Conservation (phyloP, 2,888 invertebrate genomes). For the Drosophila longiperda region DNA sequence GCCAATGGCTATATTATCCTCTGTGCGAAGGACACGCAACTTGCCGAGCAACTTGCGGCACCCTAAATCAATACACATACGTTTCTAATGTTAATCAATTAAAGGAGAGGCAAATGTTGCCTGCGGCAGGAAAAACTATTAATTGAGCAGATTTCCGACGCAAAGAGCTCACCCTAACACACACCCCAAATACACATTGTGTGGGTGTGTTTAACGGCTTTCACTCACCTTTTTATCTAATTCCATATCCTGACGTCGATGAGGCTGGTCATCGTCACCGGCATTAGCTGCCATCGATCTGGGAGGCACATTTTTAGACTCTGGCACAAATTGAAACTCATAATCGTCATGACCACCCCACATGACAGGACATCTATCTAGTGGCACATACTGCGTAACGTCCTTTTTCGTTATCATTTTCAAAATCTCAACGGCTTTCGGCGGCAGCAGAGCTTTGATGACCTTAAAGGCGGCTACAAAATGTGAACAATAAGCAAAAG, state of each 20-base stretch:
- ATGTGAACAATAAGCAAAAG: constrained; percentile 19
- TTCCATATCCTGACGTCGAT: constrained; percentile 16
- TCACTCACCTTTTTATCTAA: constrained; percentile 77
- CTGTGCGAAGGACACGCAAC: constrained; percentile 56
- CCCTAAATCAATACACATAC: constrained; percentile 68
- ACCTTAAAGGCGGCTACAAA: constrained; percentile 94
- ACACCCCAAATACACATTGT: constrained; percentile 40
- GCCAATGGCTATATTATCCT: constrained; percentile 36
- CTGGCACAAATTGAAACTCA: constrained; percentile 89
- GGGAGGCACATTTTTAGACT: constrained; percentile 37
- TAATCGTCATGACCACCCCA: constrained; percentile 94
- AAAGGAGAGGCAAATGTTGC: constrained; percentile 46
- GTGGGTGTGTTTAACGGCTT: not conserved
- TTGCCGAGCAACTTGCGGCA: constrained; percentile 35
- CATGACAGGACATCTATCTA: constrained; percentile 89
- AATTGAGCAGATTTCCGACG: constrained; percentile 56
- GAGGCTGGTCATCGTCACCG: constrained; percentile 62
- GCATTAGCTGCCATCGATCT: constrained; percentile 53
- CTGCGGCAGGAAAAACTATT: constrained; percentile 73
- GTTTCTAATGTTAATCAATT: constrained; percentile 75
- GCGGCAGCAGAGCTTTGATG: constrained; percentile 93
- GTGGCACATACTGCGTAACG: constrained; percentile 90
- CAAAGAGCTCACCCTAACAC: constrained; percentile 31
- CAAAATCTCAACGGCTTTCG: constrained; percentile 94
- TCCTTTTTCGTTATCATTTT: constrained; percentile 92